Evolutionary conservation across 2,797 vertebrate genomes (phyloP).

Genomic region (Myotis daubentonii): DNA sequence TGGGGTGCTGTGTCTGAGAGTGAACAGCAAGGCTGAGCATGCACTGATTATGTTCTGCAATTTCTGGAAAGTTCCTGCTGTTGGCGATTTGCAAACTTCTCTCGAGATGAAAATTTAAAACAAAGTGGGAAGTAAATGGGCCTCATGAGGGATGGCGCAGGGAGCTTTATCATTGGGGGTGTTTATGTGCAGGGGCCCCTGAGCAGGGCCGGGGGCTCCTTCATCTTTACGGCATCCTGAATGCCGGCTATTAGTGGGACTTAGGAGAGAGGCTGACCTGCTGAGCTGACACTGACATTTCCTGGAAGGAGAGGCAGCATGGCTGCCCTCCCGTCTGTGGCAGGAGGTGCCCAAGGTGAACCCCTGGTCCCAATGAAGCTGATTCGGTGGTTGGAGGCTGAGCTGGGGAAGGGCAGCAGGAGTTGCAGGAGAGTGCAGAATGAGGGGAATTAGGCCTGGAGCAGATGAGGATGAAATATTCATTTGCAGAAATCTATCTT

Average conservation of each 20-base stretch:
- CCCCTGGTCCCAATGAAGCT: background rate
- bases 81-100: constrained; percentile 61
- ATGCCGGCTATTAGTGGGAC: constrained; percentile 56
- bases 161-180: constrained; percentile 55
- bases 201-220: background rate
- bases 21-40: background rate
- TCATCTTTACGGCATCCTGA: constrained; percentile 58
- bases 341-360: background rate
- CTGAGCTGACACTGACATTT: background rate
- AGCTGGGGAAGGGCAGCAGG: background rate
- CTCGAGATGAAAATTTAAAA: constrained; percentile 66
- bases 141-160: background rate
- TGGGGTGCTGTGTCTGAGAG: background rate
- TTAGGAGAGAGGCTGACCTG: constrained; percentile 61
- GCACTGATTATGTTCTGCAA: constrained; percentile 33
- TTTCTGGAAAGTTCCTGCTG: constrained; percentile 57
- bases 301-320: background rate
- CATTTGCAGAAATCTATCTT: background rate
- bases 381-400: background rate
- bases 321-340: background rate
- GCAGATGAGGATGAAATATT: background rate
- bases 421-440: background rate
- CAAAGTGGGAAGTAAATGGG: constrained; percentile 62
- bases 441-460: background rate
- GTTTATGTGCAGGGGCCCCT: constrained; percentile 67